These are phyloP conservation scores for Parotia lawesii DNA, from an alignment of 2,113 vertebrate species.

Conservation along the genomic window DNA sequence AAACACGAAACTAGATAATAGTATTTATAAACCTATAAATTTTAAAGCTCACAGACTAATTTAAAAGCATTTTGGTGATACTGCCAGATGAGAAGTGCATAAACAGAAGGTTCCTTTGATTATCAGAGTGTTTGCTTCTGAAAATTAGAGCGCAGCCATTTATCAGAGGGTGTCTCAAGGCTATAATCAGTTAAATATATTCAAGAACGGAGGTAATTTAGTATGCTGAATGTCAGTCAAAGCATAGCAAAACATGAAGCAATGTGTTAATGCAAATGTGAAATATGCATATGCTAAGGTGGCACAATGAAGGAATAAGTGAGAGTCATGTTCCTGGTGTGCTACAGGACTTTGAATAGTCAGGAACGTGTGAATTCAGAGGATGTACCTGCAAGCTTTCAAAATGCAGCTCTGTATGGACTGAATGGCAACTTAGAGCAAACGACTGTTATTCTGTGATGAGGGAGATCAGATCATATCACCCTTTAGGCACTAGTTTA, in stretches of 20 bases:
- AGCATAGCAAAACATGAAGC: conserved; percentile 10
- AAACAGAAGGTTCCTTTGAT: conserved; percentile 61
- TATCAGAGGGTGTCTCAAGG: conserved; percentile 46
- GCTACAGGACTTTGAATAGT: not conserved
- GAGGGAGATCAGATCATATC: not conserved
- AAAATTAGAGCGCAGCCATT: conserved; percentile 57
- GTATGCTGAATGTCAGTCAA: conserved; percentile 50
- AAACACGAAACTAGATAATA: conserved; percentile 30
- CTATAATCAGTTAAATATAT: conserved; percentile 66
- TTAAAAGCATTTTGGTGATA: conserved; percentile 51
- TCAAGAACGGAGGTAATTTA: conserved; percentile 54
- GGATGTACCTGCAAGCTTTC: not conserved
- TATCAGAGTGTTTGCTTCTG: conserved; percentile 59
- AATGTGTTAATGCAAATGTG: conserved; percentile 11
- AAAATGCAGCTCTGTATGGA: not conserved
- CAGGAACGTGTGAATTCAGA: not conserved
- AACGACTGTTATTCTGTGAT: not conserved
- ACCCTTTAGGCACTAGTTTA: not conserved
- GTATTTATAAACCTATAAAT: conserved; percentile 43
- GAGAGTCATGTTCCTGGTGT: not conserved
- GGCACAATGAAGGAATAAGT: not conserved
- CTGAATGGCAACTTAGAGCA: not conserved
- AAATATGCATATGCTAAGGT: conserved; percentile 32
- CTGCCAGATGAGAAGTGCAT: conserved; percentile 35
- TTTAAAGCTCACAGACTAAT: conserved; percentile 53